Percentiles rank a stretch among this genome's conserved stretches.
These are phyloP conservation scores for Melanostigma gelatinosum DNA, from an alignment of 2,113 vertebrate species.

Conservation along the genomic window DNA sequence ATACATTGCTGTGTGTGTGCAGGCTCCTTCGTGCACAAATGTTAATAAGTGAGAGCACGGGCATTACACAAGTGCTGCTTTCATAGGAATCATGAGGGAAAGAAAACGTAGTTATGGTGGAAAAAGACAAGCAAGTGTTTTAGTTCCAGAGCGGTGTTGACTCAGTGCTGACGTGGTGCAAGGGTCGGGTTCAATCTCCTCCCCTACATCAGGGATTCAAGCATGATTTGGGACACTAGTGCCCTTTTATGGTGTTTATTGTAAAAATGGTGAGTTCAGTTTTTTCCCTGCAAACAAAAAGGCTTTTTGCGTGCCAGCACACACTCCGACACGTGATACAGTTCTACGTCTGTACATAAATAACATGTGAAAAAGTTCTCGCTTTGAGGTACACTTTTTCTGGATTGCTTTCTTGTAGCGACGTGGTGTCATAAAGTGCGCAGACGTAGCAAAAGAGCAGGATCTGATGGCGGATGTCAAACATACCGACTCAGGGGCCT, in stretches of 20 bases:
- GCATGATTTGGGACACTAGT: conserved; percentile 55
- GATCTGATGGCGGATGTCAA: conserved; percentile 11
- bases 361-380: conserved; percentile 14
- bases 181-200: conserved; percentile 69
- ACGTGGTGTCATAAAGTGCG: background rate
- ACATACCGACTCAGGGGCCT: conserved; percentile 96
- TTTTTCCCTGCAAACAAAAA: conserved; percentile 37
- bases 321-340: conserved; percentile 10
- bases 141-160: conserved; percentile 70
- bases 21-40: conserved; percentile 60
- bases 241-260: conserved; percentile 71
- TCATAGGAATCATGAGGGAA: conserved; percentile 67
- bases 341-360: background rate
- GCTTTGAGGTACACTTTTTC: background rate
- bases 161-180: conserved; percentile 78
- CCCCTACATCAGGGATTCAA: conserved; percentile 51
- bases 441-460: background rate
- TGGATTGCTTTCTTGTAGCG: background rate
- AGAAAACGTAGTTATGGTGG: conserved; percentile 58
- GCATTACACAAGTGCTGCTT: conserved; percentile 78
- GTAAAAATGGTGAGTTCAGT: conserved; percentile 45
- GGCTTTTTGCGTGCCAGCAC: background rate
- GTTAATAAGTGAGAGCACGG: conserved; percentile 72
- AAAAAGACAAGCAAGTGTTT: conserved; percentile 74
- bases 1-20: conserved; percentile 42